Evolutionary conservation across 2,888 invertebrate genomes (phyloP).

Genomic region (Acleris holmiana): DNA sequence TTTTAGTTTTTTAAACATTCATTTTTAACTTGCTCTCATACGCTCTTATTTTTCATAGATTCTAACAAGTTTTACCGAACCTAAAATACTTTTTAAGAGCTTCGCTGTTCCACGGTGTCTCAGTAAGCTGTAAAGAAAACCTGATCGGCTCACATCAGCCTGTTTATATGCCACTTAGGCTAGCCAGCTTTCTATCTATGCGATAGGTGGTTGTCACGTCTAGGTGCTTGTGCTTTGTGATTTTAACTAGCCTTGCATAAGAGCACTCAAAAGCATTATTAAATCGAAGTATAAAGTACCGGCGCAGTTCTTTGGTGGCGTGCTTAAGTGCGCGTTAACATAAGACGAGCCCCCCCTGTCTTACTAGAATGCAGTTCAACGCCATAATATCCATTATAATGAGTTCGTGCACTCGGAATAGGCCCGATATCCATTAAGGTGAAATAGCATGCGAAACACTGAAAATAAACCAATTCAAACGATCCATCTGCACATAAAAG

Average conservation of each 20-base stretch:
- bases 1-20: no score
- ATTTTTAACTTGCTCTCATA: no score
- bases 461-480: no score
- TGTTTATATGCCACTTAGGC: slow-evolving; percentile 8
- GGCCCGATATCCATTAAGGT: no score
- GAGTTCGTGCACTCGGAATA: no score
- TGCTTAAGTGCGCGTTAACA: slow-evolving; percentile 60
- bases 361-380: neutral
- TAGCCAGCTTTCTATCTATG: slow-evolving; percentile 3
- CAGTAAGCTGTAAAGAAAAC: slow-evolving; percentile 1
- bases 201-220: slow-evolving; percentile 17
- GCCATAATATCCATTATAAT: no score
- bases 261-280: slow-evolving; percentile 36
- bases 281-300: slow-evolving; percentile 43
- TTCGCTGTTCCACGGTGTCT: no score
- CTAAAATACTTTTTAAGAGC: no score
- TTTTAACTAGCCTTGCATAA: slow-evolving; percentile 23
- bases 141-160: slow-evolving; percentile 1
- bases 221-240: slow-evolving; percentile 11
- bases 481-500: no score
- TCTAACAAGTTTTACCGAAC: no score
- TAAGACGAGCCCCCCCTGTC: slow-evolving; percentile 41
- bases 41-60: no score
- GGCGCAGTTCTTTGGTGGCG: slow-evolving; percentile 45
- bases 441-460: no score